Base-by-base conservation (phyloP, 2,797 vertebrate species). In the Netta rufina region DNA sequence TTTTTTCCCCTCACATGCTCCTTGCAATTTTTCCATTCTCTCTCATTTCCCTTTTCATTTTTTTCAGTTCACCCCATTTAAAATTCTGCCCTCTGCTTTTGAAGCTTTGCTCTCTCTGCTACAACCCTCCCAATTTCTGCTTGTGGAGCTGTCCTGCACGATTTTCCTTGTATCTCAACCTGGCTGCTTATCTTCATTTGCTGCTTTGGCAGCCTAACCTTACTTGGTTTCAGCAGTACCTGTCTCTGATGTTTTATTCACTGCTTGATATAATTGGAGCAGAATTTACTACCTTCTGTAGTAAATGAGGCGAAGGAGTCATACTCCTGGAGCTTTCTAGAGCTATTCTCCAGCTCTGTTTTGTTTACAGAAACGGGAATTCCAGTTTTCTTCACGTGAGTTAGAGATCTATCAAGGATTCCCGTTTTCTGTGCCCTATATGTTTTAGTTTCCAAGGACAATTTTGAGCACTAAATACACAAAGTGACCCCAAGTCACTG, bases 131-230 rank as follows among this genome's bases (percentile, higher is more conserved):
- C 15, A n/a, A 14, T 28, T 4, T 71, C 73, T 84, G 57, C 9
- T 49, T 4, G 0, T 27, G 41, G 66, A 58, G 25, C 51, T 28
- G 21, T 74, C 7, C 4, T 70, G 41, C 25, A 9, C 0, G 0
- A 8, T 75, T 84, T 62, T 83, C n/a, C 45, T 73, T 64, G 1
- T 3, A 11, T 33, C 19, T 38, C 39, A 92, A 11, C 36, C 28
- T 53, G 11, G 7, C 45, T 84, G 54, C 60, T 43, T 67, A 2
- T 79, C 75, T 77, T 80, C 25, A 27, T 27, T 76, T 80, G 36
- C 20, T 86, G 30, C 33, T 78, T 78, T 79, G 58, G 32, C 54
- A 91, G 33, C 38, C 49, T 72, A 61, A 73, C 30, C 13, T 61
- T 67, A 15, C 24, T 60, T 70, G 36, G 24, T 58, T 54, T 88